Base-by-base conservation (phyloP, 2,888 invertebrate genomes). In the Meganola albula region DNA sequence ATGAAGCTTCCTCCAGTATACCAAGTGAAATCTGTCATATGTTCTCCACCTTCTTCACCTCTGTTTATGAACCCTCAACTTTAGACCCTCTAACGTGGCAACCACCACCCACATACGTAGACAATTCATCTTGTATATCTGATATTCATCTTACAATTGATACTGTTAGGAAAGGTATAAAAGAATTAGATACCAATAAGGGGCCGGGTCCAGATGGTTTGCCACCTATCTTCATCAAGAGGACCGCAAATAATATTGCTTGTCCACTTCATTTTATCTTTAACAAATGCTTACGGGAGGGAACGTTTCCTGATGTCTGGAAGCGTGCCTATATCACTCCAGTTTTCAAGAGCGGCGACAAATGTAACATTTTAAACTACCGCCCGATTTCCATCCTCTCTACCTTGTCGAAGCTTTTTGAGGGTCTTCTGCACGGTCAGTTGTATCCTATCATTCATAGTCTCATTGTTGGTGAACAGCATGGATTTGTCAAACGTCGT, bases 401-500 rank as follows among this genome's bases (percentile, higher is more conserved):
- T 13, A n/a, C 26, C 3, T n/a, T 34, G 1, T 12, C 38, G 1
- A 38, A 38, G 13, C 3, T 31, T 4, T 22, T 34, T 12, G 28
- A 32, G 12, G 23, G 11, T 16, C 24, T 26, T n/a, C 12, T 32
- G 8, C 22, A 28, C 11, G 10, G n/a, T 9, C 29, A 30, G 14
- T 9, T 34, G 1, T 34, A 31, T n/a, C 8, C 10, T 5, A 24
- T 31, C n/a, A 24, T 34, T 2, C 27, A 26, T 4, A 21, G 21
- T 18, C 10, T 13, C 2, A 25, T 39, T 4, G 16, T 12, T 8
- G 2, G 7, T 9, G 2, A 8, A 3, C 34, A 31, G 9, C 39
- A 39, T 16, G 34, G 31, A 5, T 39, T 39, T 18, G 8, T 28
- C 2, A 39, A 27, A 7, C 16, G 13, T 3, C 31, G 31, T 0